Conservation (phyloP, 2,113 vertebrate genomes). For the Chaetops frenatus region DNA sequence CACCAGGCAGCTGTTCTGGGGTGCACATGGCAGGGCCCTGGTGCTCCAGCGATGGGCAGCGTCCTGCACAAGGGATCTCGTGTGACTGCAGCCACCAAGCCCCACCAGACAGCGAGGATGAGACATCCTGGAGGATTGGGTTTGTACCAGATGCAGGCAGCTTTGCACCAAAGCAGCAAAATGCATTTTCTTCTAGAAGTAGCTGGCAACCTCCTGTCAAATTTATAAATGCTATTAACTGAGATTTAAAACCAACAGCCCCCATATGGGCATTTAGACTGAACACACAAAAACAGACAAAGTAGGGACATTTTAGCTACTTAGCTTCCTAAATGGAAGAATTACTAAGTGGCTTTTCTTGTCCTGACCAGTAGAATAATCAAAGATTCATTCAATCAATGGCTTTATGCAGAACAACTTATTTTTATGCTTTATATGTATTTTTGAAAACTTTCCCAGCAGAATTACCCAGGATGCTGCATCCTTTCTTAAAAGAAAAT, state of each 20-base stretch:
- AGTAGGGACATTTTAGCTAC: neutral
- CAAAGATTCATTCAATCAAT: neutral
- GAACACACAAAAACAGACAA: neutral
- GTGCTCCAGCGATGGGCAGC: neutral
- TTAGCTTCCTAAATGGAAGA: neutral
- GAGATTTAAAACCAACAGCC: neutral
- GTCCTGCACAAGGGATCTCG: neutral
- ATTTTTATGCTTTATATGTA: neutral
- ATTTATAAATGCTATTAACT: neutral
- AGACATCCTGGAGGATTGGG: neutral
- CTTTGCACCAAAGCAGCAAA: neutral
- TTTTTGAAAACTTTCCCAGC: neutral
- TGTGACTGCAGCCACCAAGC: neutral
- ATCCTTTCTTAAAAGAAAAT: neutral
- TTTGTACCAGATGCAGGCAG: neutral
- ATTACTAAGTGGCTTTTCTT: neutral
- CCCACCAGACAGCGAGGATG: neutral
- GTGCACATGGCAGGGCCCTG: fast-evolving
- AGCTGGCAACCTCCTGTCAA: neutral
- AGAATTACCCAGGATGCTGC: neutral
- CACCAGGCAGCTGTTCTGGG: neutral
- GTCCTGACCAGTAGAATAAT: neutral
- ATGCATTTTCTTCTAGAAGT: neutral
- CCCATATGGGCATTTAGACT: neutral
- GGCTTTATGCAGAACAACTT: neutral